A percentile compares a stretch with the other conserved stretches of the same genome.
phyloP scores from a whole-genome alignment of 2,888 invertebrate genomes.

The Odontothrips loti region DNA sequence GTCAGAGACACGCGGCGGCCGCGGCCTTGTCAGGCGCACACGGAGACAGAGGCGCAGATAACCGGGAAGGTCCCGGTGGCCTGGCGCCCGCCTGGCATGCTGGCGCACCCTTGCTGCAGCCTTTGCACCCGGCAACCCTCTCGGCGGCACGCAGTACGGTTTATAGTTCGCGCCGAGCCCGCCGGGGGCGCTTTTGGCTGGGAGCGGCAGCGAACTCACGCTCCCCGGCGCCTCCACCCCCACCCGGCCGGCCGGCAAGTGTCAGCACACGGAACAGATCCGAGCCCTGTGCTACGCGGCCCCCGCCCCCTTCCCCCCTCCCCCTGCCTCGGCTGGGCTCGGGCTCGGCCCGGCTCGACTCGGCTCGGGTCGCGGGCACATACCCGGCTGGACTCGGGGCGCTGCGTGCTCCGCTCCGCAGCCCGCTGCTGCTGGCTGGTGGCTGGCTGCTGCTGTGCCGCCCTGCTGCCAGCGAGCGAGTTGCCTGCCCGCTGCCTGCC shows the following conservation, averaged over 20 bases:
- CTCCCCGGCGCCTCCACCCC: background rate
- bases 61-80: background rate
- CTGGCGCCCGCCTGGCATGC: too few species aligned
- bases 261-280: too few species aligned
- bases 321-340: too few species aligned
- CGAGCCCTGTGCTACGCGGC: too few species aligned
- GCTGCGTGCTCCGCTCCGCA: background rate
- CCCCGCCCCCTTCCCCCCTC: too few species aligned
- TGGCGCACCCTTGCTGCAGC: too few species aligned
- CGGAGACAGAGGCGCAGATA: background rate
- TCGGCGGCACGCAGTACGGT: background rate
- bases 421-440: background rate
- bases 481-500: background rate
- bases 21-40: background rate
- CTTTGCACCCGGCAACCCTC: background rate
- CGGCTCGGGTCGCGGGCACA: too few species aligned
- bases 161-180: background rate
- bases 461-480: too few species aligned
- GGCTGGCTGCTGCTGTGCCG: too few species aligned
- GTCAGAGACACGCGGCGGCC: background rate
- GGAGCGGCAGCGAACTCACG: background rate
- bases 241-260: background rate
- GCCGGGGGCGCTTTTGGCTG: background rate
- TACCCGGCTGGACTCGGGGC: background rate
- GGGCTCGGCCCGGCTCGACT: too few species aligned